A percentile compares a stretch with the other conserved stretches of the same genome.
Evolutionary conservation across 2,888 invertebrate species (phyloP).

Genomic region (Brenthis ino): DNA sequence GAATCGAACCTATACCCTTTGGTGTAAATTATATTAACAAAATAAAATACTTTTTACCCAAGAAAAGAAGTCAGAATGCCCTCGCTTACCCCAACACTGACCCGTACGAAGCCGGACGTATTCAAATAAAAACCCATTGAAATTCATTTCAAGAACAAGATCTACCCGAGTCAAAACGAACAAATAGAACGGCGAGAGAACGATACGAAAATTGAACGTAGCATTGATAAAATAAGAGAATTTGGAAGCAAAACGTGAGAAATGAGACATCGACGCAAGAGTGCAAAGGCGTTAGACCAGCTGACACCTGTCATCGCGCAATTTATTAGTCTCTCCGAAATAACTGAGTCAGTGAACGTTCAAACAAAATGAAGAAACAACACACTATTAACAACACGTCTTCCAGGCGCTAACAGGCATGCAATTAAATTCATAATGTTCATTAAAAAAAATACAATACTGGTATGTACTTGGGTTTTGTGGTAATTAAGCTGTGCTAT

Average conservation of each 20-base stretch:
- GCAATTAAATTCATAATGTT: slow-evolving; percentile 66
- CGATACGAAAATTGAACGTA: slow-evolving; percentile 79
- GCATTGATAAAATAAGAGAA: slow-evolving; percentile 82
- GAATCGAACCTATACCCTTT: too few species aligned
- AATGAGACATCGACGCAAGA: slow-evolving; percentile 82
- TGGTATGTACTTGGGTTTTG: neutral
- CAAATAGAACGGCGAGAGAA: slow-evolving; percentile 71
- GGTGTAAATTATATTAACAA: too few species aligned
- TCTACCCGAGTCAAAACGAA: slow-evolving; percentile 48
- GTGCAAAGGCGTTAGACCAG: slow-evolving; percentile 82
- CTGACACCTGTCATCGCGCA: slow-evolving; percentile 82
- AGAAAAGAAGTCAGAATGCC: too few species aligned
- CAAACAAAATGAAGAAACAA: slow-evolving; percentile 78
- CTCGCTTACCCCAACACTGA: too few species aligned
- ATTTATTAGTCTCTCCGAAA: slow-evolving; percentile 81
- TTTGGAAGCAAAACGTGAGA: slow-evolving; percentile 80
- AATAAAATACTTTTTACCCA: too few species aligned
- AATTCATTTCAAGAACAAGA: slow-evolving; percentile 6
- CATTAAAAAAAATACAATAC: slow-evolving; percentile 24
- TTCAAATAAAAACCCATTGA: slow-evolving; percentile 3
- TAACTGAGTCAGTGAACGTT: slow-evolving; percentile 79
- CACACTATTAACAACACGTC: slow-evolving; percentile 78
- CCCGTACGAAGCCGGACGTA: neutral
- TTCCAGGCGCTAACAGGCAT: slow-evolving; percentile 65
- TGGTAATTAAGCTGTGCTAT: neutral